Conservation (phyloP, 2,888 invertebrate species). For the Drosophila mayaguana region DNA sequence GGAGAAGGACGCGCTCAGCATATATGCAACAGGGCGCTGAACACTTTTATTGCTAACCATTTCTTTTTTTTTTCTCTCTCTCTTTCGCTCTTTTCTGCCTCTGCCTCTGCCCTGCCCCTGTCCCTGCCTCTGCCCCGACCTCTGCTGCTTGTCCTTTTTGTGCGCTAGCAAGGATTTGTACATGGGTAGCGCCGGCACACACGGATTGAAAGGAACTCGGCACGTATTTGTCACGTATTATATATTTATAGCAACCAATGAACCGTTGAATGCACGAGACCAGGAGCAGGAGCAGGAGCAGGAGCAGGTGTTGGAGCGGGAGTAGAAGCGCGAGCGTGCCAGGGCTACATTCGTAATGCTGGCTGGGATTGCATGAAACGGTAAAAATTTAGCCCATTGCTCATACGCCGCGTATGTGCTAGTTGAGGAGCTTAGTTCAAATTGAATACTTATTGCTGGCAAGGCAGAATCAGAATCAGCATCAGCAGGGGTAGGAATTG, state of each 20-base stretch:
- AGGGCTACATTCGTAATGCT: background rate
- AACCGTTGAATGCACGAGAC: constrained; percentile 74
- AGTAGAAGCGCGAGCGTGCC: background rate
- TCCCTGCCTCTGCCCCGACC: background rate
- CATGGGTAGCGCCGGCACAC: constrained; percentile 30
- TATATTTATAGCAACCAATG: constrained; percentile 81
- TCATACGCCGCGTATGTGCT: constrained; percentile 67
- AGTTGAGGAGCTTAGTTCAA: constrained; percentile 69
- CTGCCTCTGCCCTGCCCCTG: background rate
- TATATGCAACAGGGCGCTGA: constrained; percentile 76
- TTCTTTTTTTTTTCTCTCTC: constrained; percentile 46
- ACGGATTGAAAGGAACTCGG: constrained; percentile 77
- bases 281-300: background rate
- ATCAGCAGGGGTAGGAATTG: background rate
- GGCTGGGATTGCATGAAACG: constrained; percentile 69
- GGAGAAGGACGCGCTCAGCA: constrained; percentile 15
- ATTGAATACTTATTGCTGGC: constrained; percentile 68
- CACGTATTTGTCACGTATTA: constrained; percentile 80
- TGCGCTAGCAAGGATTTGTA: constrained; percentile 72
- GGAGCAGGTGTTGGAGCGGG: background rate
- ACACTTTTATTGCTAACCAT: constrained; percentile 79
- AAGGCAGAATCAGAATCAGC: constrained; percentile 3
- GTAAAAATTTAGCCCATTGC: constrained; percentile 63
- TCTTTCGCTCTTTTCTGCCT: constrained; percentile 1
- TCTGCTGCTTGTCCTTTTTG: constrained; percentile 34